Base-by-base conservation (phyloP, 2,888 invertebrate genomes). In the Leptura quadrifasciata region DNA sequence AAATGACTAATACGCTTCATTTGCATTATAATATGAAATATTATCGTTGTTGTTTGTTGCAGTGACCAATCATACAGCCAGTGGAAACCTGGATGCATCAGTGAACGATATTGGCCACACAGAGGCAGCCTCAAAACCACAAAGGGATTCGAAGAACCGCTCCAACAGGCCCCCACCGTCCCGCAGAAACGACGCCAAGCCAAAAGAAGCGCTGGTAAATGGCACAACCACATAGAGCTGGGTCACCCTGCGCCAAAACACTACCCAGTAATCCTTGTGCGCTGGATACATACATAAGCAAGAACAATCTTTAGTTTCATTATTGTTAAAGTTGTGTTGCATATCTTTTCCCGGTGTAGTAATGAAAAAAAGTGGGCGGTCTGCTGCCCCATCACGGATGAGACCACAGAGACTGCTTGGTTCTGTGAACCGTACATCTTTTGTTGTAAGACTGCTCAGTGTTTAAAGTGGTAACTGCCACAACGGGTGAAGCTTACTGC, bases 151-250 rank as follows among this genome's bases (percentile, higher is more conserved):
- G 24, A 86, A 87, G 80, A 79, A 80, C 39, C 86, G 88, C 73
- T 76, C 85, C 55, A 88, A 84, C 80, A 85, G 86, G 76, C 87
- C 87, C 63, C 87, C 88, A 4, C 84, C 88, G 85, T 77, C 88
- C 85, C 86, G 87, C 54, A 84, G 88, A 71, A 87, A 85, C 72
- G 86, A 87, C 57, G 89, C 89, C 86, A 92, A 92, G 89, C 90
- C 91, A 83, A 92, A 92, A 84, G 93, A 93, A 89, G 90, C 93
- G 87, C 90, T 93, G 89, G 91, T 93, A 83, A 94, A 94, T 89
- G 93, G 94, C 90, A 92, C 93, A 82, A 91, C 88, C 74, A 88
- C 91, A 88, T 92, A 91, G 88, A 78, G 74, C 24, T 64, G 57
- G 57, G 10, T n/a, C 17, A 55, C 20, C 39, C 6, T 15, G 61